Evolutionary conservation across 1,140 invertebrate species (phyloP), one percentile per base, ranked within the genome.

Genomic region (Littorina saxatilis): DNA sequence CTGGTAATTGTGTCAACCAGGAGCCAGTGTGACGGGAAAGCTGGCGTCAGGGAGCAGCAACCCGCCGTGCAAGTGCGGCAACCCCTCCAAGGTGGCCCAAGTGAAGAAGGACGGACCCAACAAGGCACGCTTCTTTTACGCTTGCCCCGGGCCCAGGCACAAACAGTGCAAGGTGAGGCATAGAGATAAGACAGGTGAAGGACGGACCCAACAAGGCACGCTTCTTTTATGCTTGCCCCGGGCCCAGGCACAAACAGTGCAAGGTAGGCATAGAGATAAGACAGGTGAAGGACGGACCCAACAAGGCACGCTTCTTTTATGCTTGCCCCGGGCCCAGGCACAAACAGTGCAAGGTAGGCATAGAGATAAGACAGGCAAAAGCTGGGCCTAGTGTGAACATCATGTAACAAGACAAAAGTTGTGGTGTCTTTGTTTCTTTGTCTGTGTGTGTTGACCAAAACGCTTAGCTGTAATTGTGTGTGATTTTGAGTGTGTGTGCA

Each of bases 31-130:
- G 17, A 43, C 23, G 29, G 23, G 0, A 15, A 35, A n/a, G 39
- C 11, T 35, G 32, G 74, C 40, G 23, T 15, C 35, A 55, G 80
- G 61, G 47, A 88, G 50, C 72, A 61, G 76, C 7, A 86, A 88
- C 58, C 88, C 90, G 27, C 29, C 61, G 2, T 91, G 90, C 84
- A 82, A 87, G 39, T 89, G 88, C 86, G 87, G 88, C 17, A 79
- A 81, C n/a, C 82, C 90, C 29, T 88, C 88, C 35, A 91, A 89
- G 68, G 83, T 91, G 58, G 76, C 90, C 13, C 85, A 88, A 70
- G 90, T 91, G 74, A 88, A 87, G 52, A 91, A 91, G 68, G 86
- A 84, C 4, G 90, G 90, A 9, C 79, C 84, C 37, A 91, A 91
- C 70, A 87, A 89, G 68, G 89, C 86, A 1, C 79, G 88, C 79